Evolutionary conservation across 37 sponge, comb jelly and placozoan genomes (phyloP).

Genomic region (Eunapius fragilis): DNA sequence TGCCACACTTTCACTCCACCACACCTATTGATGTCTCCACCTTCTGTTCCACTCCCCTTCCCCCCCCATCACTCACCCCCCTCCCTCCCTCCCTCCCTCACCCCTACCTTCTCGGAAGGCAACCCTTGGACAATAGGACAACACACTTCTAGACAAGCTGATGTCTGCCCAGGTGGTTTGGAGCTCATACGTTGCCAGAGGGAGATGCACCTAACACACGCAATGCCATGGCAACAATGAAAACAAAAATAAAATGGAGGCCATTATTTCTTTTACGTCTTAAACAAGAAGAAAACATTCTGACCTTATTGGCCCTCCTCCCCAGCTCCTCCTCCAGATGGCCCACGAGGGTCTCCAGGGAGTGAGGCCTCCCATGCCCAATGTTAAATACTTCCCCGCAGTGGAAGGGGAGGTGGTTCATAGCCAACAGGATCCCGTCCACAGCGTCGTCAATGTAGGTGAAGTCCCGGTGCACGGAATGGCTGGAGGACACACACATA

Average conservation of each 20-base stretch:
- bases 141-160: conserved; percentile 17
- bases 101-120: conserved; percentile 30
- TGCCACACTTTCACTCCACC: neutral
- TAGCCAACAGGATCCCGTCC: conserved; percentile 46
- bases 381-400: conserved; percentile 80
- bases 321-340: conserved; percentile 58
- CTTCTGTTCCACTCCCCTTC: no score
- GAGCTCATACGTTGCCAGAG: conserved; percentile 65
- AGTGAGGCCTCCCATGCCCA: conserved; percentile 56
- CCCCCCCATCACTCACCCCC: no score
- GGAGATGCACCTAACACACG: conserved; percentile 43
- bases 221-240: neutral
- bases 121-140: conserved; percentile 41
- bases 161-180: conserved; percentile 65
- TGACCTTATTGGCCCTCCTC: conserved; percentile 51
- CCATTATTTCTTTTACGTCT: no score
- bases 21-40: neutral
- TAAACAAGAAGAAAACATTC: neutral
- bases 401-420: conserved; percentile 24
- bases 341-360: conserved; percentile 37
- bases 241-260: neutral
- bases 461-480: conserved; percentile 62
- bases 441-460: conserved; percentile 79
- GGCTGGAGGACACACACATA: conserved; percentile 1
- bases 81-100: no score